A percentile compares a stretch with the other conserved stretches of the same genome.
Evolutionary conservation across 2,113 vertebrate genomes (phyloP).

Genomic region (Abramis brama): DNA sequence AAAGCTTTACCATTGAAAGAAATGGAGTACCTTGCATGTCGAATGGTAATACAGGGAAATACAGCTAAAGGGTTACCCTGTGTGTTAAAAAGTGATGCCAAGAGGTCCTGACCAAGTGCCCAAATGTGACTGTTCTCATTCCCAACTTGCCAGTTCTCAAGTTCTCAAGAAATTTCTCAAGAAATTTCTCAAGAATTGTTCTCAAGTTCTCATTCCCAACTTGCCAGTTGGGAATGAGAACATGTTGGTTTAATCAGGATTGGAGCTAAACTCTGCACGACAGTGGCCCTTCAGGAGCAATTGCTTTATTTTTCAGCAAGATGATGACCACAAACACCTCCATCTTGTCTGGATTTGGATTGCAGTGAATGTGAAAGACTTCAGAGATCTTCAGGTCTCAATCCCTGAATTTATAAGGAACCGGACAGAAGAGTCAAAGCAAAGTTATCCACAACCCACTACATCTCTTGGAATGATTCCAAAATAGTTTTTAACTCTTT

Average conservation of each 20-base stretch:
- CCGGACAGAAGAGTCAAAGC: not conserved
- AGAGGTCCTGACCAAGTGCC: too few species aligned
- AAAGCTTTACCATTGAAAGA: too few species aligned
- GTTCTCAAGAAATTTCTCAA: too few species aligned
- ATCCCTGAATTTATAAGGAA: not conserved
- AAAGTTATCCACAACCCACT: not conserved
- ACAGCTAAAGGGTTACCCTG: too few species aligned
- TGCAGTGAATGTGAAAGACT: not conserved
- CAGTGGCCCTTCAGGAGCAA: not conserved
- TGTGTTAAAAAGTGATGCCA: too few species aligned
- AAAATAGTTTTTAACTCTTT: not conserved
- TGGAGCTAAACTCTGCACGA: not conserved
- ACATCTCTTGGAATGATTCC: not conserved
- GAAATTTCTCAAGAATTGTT: too few species aligned
- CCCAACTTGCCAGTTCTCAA: too few species aligned
- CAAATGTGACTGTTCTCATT: too few species aligned
- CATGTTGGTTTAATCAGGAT: not conserved
- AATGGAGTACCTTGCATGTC: too few species aligned
- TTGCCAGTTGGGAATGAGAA: too few species aligned
- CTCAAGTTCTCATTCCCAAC: too few species aligned
- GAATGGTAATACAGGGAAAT: too few species aligned
- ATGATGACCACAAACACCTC: not conserved
- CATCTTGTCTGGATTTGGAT: not conserved
- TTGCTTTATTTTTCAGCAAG: not conserved
- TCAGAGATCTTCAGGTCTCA: not conserved